Evolutionary conservation across 2,888 invertebrate species (phyloP).

Genomic region (Xestia c-nigrum): DNA sequence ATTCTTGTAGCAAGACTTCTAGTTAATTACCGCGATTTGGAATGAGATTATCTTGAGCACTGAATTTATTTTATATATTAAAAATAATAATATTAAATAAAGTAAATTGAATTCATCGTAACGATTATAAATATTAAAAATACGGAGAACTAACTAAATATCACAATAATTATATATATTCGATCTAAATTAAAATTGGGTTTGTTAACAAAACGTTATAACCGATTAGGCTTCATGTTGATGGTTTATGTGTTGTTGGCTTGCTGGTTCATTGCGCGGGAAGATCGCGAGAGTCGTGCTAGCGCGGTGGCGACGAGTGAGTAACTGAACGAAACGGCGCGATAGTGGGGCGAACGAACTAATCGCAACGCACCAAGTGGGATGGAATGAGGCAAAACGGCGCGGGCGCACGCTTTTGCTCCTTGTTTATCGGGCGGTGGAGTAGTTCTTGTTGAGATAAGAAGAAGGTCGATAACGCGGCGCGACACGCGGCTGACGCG

Average conservation of each 20-base stretch:
- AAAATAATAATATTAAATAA: slow-evolving; percentile 83
- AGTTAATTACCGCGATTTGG: slow-evolving; percentile 86
- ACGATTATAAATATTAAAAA: slow-evolving; percentile 87
- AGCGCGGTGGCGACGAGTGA: slow-evolving; percentile 86
- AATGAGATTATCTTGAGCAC: slow-evolving; percentile 91
- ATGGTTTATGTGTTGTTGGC: slow-evolving; percentile 90
- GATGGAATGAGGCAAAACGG: slow-evolving; percentile 87
- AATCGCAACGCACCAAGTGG: slow-evolving; percentile 81
- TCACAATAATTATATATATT: slow-evolving; percentile 89
- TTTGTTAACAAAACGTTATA: slow-evolving; percentile 88
- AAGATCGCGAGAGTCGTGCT: slow-evolving; percentile 83
- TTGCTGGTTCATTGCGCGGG: slow-evolving; percentile 88
- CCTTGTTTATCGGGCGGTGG: slow-evolving; percentile 85
- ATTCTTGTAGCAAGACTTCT: slow-evolving; percentile 78
- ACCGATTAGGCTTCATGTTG: slow-evolving; percentile 90
- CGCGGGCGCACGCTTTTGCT: slow-evolving; percentile 90
- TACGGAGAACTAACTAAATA: slow-evolving; percentile 88
- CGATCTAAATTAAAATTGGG: slow-evolving; percentile 87
- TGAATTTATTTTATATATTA: slow-evolving; percentile 80
- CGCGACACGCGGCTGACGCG: slow-evolving; percentile 64
- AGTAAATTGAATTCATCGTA: slow-evolving; percentile 87
- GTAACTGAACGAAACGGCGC: slow-evolving; percentile 82
- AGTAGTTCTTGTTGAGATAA: slow-evolving; percentile 87
- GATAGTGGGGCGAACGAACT: slow-evolving; percentile 83
- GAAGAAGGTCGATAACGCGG: slow-evolving; percentile 85